Conservation (phyloP, 2,888 invertebrate species). For the Macrosoma leucophasiata region DNA sequence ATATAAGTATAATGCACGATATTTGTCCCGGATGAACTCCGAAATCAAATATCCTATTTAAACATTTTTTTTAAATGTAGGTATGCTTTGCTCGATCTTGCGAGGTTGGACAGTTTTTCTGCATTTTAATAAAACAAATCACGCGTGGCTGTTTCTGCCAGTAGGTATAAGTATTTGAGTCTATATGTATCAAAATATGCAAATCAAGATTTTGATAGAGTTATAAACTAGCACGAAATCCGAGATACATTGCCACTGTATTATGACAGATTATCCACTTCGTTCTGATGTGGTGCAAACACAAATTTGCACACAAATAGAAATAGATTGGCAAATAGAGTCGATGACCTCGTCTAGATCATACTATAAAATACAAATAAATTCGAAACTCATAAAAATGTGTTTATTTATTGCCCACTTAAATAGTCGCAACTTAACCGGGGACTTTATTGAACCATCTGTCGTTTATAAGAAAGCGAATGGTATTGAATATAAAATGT, state of each 20-base stretch:
- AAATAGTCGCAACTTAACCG: conserved; percentile 15
- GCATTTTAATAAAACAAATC: too few species aligned
- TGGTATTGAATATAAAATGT: not conserved
- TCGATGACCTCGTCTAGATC: conserved; percentile 20
- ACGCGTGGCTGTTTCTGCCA: too few species aligned
- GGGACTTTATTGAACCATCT: conserved; percentile 18
- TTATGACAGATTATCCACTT: conserved; percentile 53
- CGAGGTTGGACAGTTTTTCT: too few species aligned
- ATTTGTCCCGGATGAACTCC: too few species aligned
- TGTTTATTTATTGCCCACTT: conserved; percentile 25
- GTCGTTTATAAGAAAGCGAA: conserved; percentile 3
- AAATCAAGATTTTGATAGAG: conserved; percentile 33
- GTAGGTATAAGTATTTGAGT: too few species aligned
- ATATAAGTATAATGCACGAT: too few species aligned
- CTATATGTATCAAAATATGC: too few species aligned
- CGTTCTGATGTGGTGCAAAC: conserved; percentile 44
- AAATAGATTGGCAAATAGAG: conserved; percentile 38
- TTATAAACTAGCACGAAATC: conserved; percentile 46
- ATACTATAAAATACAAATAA: conserved; percentile 25
- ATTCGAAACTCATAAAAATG: conserved; percentile 22
- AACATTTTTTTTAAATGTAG: too few species aligned
- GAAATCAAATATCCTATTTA: too few species aligned
- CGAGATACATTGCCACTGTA: conserved; percentile 51
- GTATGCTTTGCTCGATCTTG: too few species aligned
- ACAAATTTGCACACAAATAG: conserved; percentile 44